Percentiles rank a stretch among this genome's conserved stretches.
These are phyloP conservation scores for Thalpophila matura DNA, from an alignment of 2,888 invertebrate species.

Conservation along the genomic window DNA sequence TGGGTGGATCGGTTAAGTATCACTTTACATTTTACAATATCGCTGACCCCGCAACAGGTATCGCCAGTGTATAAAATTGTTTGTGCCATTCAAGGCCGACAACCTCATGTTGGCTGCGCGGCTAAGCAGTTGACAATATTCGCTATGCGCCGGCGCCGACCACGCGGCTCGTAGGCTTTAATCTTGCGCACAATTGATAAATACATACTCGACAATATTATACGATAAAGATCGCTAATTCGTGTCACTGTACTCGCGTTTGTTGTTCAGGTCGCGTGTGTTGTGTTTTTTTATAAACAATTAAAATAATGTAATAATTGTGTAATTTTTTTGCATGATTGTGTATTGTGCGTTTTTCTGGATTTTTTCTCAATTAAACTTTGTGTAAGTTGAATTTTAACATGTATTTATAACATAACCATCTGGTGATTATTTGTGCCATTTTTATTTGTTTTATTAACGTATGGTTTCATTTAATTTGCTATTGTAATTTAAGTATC, in stretches of 20 bases:
- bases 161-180: conserved; percentile 61
- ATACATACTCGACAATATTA: conserved; percentile 59
- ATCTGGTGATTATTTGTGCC: background rate
- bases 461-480: background rate
- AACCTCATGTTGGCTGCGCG: conserved; percentile 72
- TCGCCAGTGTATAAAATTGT: conserved; percentile 67
- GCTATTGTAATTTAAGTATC: background rate
- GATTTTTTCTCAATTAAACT: conserved; percentile 14
- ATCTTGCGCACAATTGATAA: conserved; percentile 59
- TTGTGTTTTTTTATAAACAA: conserved; percentile 32
- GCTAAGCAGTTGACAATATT: conserved; percentile 79
- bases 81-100: conserved; percentile 78
- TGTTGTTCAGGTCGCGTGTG: conserved; percentile 52
- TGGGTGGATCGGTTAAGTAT: conserved; percentile 13
- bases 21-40: conserved; percentile 38
- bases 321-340: conserved; percentile 38
- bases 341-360: conserved; percentile 25
- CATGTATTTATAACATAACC: conserved; percentile 5
- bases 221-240: conserved; percentile 55
- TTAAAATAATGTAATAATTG: conserved; percentile 42
- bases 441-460: conserved; percentile 5
- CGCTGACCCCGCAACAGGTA: conserved; percentile 72
- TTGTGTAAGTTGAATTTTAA: conserved; percentile 42
- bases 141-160: conserved; percentile 78
- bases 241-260: conserved; percentile 55